Evolutionary conservation across 2,113 vertebrate species (phyloP).

Genomic region (Rhizomys pruinosus): DNA sequence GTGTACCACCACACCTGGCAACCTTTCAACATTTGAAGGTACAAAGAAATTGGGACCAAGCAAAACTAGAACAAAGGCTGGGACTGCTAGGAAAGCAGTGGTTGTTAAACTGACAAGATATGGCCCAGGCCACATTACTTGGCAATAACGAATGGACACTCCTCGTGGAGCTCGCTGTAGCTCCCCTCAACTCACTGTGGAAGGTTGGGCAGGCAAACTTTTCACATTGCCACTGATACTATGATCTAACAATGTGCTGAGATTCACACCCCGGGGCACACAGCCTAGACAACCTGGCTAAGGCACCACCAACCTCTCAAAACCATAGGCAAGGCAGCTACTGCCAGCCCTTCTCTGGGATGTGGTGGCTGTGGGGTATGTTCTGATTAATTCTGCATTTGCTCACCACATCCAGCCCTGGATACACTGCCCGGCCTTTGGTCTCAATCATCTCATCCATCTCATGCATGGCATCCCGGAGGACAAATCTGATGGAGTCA

Average conservation of each 20-base stretch:
- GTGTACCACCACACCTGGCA: too few species aligned
- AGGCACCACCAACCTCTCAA: accelerated
- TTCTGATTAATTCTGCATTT: not conserved
- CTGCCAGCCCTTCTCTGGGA: not conserved
- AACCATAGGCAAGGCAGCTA: not conserved
- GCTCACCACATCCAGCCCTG: constrained; percentile 91
- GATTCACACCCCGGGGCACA: not conserved
- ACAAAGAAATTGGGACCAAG: accelerated
- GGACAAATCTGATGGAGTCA: constrained; percentile 85
- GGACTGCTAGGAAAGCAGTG: not conserved
- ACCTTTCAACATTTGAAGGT: not conserved
- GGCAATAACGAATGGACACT: accelerated
- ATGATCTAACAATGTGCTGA: not conserved
- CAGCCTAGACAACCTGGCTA: not conserved
- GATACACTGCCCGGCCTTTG: constrained; percentile 88
- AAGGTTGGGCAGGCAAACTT: not conserved
- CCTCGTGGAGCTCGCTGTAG: accelerated
- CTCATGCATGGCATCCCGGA: constrained; percentile 90
- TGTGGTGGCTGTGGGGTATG: accelerated
- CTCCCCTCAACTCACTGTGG: not conserved
- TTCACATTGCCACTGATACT: not conserved
- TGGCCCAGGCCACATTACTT: too few species aligned
- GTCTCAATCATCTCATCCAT: constrained; percentile 90
- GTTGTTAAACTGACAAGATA: too few species aligned
- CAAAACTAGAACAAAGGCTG: not conserved